A percentile compares a stretch with the other conserved stretches of the same genome.
These are phyloP conservation scores for Drosophila algonquin DNA, from an alignment of 2,888 invertebrate species.

Conservation along the genomic window DNA sequence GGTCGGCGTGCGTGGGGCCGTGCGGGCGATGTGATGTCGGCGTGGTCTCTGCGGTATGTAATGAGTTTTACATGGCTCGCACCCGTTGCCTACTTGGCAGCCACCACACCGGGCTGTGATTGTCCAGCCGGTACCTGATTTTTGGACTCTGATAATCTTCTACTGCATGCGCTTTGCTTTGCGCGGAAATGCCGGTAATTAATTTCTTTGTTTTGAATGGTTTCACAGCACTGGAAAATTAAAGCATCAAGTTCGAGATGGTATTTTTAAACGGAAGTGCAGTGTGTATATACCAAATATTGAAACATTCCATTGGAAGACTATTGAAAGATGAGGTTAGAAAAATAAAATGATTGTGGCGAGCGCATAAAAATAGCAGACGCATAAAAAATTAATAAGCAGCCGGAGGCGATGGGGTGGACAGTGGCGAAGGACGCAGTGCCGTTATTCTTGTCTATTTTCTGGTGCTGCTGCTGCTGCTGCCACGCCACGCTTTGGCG, in stretches of 20 bases:
- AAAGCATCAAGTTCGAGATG: neutral
- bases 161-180: neutral
- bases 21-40: conserved; percentile 4
- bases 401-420: conserved; percentile 26
- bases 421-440: conserved; percentile 35
- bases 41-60: conserved; percentile 62
- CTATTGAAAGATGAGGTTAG: conserved; percentile 48
- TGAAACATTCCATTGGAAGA: conserved; percentile 16
- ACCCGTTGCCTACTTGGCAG: conserved; percentile 49
- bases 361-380: conserved; percentile 74
- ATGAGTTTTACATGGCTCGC: conserved; percentile 70
- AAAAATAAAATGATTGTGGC: conserved; percentile 52
- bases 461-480: conserved; percentile 20
- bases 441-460: conserved; percentile 51
- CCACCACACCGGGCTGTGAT: conserved; percentile 12
- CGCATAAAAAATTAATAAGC: conserved; percentile 79
- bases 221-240: neutral
- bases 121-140: conserved; percentile 34
- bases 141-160: conserved; percentile 63
- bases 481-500: conserved; percentile 1
- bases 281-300: conserved; percentile 21
- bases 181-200: conserved; percentile 67
- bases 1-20: conserved; percentile 46
- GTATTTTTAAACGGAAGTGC: too few species aligned
- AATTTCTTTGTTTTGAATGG: conserved; percentile 65